Conservation (phyloP, 2,113 vertebrate species). For the Platysternon megacephalum region DNA sequence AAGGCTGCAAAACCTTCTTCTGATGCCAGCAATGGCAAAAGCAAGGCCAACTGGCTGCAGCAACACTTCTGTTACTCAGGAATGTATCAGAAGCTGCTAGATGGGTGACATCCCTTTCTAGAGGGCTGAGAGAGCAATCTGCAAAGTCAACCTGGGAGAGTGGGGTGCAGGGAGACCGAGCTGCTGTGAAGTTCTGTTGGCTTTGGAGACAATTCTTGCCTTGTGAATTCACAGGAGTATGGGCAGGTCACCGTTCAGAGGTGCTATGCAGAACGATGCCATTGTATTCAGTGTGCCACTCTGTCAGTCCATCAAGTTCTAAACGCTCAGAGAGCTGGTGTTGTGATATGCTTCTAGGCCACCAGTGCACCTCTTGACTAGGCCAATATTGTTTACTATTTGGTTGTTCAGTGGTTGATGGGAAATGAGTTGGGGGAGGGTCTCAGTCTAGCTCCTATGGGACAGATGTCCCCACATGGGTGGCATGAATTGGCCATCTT, state of each 20-base stretch:
- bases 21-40: background rate
- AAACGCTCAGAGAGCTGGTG: background rate
- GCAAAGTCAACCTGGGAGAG: background rate
- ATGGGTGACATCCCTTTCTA: background rate
- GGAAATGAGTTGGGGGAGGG: background rate
- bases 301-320: background rate
- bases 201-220: background rate
- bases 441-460: background rate
- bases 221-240: background rate
- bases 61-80: background rate
- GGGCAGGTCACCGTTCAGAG: background rate
- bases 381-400: background rate
- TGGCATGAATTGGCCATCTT: background rate
- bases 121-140: background rate
- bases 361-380: background rate
- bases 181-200: background rate
- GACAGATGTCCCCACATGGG: background rate
- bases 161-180: background rate
- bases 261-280: background rate
- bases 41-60: rapidly evolving
- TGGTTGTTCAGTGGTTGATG: background rate
- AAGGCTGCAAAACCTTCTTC: background rate
- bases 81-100: background rate
- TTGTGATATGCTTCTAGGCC: background rate
- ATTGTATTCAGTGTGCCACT: background rate